Conservation (phyloP, 2,113 vertebrate species). For the Thamnophis sirtalis region DNA sequence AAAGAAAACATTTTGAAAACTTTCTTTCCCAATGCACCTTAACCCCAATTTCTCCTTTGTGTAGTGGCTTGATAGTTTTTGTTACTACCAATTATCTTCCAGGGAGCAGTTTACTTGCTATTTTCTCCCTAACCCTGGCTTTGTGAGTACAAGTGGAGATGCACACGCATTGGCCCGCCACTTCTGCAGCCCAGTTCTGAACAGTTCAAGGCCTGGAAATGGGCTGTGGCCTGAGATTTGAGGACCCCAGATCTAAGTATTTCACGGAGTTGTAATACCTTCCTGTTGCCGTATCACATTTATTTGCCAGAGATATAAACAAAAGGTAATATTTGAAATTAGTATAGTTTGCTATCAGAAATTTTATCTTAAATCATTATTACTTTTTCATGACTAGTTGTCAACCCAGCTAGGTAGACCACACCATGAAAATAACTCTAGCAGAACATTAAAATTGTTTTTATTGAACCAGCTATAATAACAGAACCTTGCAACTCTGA, state of each 20-base stretch:
- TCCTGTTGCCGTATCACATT: slow-evolving; percentile 21
- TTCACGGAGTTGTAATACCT: slow-evolving; percentile 28
- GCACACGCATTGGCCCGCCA: too few relatives aligned
- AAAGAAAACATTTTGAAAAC: neutral
- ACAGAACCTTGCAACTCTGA: neutral
- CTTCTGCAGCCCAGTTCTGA: too few relatives aligned
- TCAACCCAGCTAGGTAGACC: neutral
- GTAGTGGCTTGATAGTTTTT: neutral
- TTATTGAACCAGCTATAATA: neutral
- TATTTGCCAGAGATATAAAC: slow-evolving; percentile 23
- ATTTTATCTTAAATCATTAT: neutral
- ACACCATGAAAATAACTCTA: neutral
- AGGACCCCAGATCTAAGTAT: neutral
- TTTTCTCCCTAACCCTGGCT: neutral
- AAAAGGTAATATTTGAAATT: neutral
- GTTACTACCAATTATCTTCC: neutral
- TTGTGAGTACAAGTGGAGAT: neutral
- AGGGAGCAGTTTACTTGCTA: neutral
- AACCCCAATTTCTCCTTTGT: neutral
- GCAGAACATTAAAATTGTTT: neutral
- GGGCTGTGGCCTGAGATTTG: too few relatives aligned
- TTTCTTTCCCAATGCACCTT: neutral
- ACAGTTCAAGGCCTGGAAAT: too few relatives aligned
- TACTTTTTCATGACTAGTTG: neutral
- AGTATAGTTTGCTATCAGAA: neutral